Evolutionary conservation across 1,140 invertebrate genomes (phyloP).

Genomic region (Diachasmimorpha longicaudata): DNA sequence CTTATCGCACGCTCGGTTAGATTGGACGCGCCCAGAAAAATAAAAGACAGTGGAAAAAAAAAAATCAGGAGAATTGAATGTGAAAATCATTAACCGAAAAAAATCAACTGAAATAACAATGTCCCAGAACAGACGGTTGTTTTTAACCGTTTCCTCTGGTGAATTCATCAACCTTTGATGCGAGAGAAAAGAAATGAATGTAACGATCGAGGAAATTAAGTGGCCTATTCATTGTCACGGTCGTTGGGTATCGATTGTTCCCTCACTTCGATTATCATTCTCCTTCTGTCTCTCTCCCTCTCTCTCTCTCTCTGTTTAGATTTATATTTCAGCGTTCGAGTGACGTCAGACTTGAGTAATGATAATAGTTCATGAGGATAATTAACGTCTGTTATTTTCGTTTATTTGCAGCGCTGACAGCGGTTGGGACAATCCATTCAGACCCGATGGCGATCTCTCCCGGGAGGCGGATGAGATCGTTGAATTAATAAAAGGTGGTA

Average conservation of each 20-base stretch:
- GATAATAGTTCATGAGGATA: neutral
- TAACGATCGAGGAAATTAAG: neutral
- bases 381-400: slow-evolving; percentile 31
- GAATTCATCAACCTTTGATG: neutral
- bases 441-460: slow-evolving; percentile 92
- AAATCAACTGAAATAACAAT: neutral
- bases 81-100: neutral
- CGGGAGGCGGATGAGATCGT: slow-evolving; percentile 96
- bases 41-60: neutral
- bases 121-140: neutral
- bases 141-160: neutral
- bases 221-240: slow-evolving; percentile 9
- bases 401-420: slow-evolving; percentile 83
- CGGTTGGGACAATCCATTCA: slow-evolving; percentile 96
- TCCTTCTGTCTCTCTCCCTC: too few relatives aligned
- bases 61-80: neutral
- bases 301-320: neutral
- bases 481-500: slow-evolving; percentile 88
- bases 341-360: neutral
- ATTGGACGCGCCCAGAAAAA: slow-evolving; percentile 22
- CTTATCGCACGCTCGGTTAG: slow-evolving; percentile 13
- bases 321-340: neutral
- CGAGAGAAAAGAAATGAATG: neutral
- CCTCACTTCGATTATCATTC: neutral
- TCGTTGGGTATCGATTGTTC: neutral